phyloP scores from a whole-genome alignment of 2,113 vertebrate genomes.

The Neolamprologus fasciatus region DNA sequence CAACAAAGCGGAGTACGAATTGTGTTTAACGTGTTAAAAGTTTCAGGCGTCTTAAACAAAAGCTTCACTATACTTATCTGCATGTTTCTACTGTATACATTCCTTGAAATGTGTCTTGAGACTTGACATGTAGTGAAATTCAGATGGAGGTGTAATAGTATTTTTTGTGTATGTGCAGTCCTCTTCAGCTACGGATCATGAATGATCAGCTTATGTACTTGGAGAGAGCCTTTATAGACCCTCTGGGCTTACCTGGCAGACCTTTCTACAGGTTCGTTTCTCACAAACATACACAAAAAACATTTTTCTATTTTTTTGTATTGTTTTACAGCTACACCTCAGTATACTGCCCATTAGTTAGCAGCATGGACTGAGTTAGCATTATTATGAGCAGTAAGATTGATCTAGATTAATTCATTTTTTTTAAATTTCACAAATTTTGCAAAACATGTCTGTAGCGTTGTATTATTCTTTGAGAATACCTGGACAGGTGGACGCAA shows the following conservation, averaged over 20 bases:
- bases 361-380: not conserved
- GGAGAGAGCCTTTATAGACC: constrained; percentile 90
- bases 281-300: not conserved
- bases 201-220: constrained; percentile 92
- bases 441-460: not conserved
- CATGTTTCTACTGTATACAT: not conserved
- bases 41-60: not conserved
- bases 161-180: constrained; percentile 36
- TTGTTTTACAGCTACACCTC: not conserved
- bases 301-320: not conserved
- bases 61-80: not conserved
- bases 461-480: not conserved
- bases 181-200: constrained; percentile 73
- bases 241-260: constrained; percentile 86
- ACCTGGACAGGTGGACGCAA: not conserved
- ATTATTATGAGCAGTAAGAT: not conserved
- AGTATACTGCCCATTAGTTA: not conserved
- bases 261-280: constrained; percentile 85
- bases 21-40: not conserved
- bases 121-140: not conserved
- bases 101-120: not conserved
- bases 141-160: not conserved
- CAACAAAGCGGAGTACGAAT: constrained; percentile 79
- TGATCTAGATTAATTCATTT: not conserved
- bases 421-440: accelerated